These are phyloP conservation scores for Stegostoma tigrinum DNA, from an alignment of 2,113 vertebrate genomes.

Conservation along the genomic window DNA sequence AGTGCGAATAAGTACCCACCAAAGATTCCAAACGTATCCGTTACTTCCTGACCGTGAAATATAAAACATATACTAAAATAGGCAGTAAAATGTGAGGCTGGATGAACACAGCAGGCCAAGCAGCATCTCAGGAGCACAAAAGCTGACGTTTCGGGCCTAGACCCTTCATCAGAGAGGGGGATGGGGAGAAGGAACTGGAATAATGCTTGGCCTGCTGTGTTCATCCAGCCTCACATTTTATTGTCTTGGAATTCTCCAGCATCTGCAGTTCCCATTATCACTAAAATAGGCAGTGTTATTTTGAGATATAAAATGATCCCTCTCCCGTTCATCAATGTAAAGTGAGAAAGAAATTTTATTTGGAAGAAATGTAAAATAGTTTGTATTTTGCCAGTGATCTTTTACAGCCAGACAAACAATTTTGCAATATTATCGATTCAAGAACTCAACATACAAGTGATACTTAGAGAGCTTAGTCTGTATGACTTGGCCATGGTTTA, in stretches of 20 bases:
- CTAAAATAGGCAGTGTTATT: neutral
- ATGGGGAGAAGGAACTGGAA: too few species aligned
- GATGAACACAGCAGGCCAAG: too few species aligned
- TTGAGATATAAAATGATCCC: neutral
- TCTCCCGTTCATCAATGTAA: neutral
- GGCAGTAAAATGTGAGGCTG: too few species aligned
- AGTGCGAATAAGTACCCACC: neutral
- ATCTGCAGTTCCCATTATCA: too few species aligned
- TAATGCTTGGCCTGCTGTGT: too few species aligned
- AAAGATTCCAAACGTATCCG: neutral
- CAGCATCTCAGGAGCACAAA: too few species aligned
- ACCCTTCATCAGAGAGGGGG: too few species aligned
- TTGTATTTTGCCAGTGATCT: neutral
- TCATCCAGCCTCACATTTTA: too few species aligned
- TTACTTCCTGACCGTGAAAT: neutral
- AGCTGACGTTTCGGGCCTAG: too few species aligned
- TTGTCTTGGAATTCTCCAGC: too few species aligned
- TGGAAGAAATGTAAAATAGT: neutral
- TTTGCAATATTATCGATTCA: neutral
- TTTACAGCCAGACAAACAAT: neutral
- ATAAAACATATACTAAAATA: neutral
- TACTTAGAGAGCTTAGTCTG: neutral
- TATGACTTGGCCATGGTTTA: neutral
- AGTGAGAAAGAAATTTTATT: neutral
- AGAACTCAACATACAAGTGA: neutral